These are phyloP conservation scores for Acanthis flammea DNA, from an alignment of 2,797 vertebrate species.

Conservation along the genomic window DNA sequence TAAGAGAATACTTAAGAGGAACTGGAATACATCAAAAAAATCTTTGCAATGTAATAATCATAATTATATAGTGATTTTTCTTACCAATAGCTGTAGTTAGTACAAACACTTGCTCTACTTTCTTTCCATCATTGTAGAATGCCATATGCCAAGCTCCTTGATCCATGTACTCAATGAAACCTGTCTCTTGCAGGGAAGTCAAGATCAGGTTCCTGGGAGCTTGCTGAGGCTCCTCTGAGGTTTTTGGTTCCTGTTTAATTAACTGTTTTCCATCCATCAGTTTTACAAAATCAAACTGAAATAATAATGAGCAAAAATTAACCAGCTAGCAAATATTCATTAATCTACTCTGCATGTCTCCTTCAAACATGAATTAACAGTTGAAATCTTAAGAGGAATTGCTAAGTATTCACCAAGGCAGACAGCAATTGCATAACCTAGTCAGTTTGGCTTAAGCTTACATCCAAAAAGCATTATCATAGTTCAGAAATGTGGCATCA, in stretches of 20 bases:
- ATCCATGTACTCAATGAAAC: conserved; percentile 97
- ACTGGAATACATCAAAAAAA: neutral
- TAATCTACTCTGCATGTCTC: neutral
- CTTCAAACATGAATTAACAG: neutral
- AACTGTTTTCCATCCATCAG: conserved; percentile 93
- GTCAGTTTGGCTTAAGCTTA: neutral
- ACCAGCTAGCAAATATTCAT: neutral
- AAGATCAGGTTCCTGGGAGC: conserved; percentile 87
- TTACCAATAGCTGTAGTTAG: conserved; percentile 91
- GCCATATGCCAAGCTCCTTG: conserved; percentile 94
- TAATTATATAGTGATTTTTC: neutral
- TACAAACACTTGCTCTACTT: conserved; percentile 91
- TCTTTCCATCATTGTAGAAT: conserved; percentile 94
- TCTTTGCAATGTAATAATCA: neutral
- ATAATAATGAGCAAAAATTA: conserved; percentile 60
- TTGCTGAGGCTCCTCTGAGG: conserved; percentile 81
- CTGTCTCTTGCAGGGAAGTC: conserved; percentile 90
- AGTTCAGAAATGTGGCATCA: neutral
- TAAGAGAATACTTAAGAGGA: neutral
- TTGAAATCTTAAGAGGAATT: neutral
- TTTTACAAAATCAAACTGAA: conserved; percentile 96
- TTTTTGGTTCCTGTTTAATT: conserved; percentile 84
- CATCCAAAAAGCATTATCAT: neutral
- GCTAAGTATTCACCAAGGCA: neutral
- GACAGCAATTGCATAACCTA: neutral